Evolutionary conservation across 1,140 invertebrate genomes (phyloP).

Genomic region (Phymorhynchus buccinoides): DNA sequence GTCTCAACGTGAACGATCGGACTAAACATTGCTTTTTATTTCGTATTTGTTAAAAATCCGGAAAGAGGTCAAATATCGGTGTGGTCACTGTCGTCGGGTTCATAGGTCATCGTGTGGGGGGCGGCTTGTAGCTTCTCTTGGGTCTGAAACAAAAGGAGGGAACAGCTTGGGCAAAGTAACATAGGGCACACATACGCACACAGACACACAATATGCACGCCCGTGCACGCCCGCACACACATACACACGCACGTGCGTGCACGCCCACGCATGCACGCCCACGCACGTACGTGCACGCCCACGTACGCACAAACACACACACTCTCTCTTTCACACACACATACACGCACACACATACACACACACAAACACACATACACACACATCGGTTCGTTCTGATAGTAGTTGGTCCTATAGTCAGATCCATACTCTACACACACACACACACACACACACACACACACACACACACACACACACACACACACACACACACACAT

Average conservation of each 20-base stretch:
- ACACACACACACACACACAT: not conserved
- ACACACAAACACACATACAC: not conserved
- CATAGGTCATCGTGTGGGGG: constrained; percentile 20
- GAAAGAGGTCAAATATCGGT: constrained; percentile 19
- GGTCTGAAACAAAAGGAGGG: constrained; percentile 17
- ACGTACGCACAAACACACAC: constrained; percentile 4
- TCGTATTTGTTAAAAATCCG: too few species aligned
- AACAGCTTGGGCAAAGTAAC: too few species aligned
- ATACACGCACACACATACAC: constrained; percentile 18
- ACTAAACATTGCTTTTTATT: not conserved
- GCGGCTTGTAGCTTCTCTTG: constrained; percentile 21
- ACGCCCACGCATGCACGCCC: not conserved
- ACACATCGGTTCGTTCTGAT: constrained; percentile 29
- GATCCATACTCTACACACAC: constrained; percentile 26
- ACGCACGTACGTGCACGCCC: not conserved
- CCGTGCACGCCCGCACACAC: not conserved
- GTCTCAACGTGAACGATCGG: not conserved
- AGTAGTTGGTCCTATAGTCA: constrained; percentile 27
- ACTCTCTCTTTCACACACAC: constrained; percentile 3
- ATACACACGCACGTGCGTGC: not conserved
- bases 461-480: constrained; percentile 23
- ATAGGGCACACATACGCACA: too few species aligned
- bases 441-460: constrained; percentile 23
- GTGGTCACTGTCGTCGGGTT: constrained; percentile 13
- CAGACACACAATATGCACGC: not conserved